Evolutionary conservation across 1,140 invertebrate species (phyloP).

Genomic region (Aphidius gifuensis): DNA sequence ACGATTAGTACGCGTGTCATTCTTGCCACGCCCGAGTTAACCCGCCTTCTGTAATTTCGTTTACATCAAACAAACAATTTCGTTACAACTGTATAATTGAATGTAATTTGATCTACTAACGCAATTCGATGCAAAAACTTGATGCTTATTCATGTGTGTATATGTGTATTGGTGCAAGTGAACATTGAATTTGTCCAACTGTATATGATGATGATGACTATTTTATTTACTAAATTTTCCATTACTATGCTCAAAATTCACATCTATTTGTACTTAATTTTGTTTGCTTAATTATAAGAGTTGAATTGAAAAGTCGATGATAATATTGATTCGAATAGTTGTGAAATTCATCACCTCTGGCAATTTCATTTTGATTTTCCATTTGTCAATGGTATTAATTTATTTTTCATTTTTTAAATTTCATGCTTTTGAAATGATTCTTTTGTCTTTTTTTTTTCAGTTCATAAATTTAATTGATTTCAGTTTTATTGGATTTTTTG

Average conservation of each 20-base stretch:
- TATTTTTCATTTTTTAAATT: not conserved
- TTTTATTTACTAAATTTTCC: too few species aligned
- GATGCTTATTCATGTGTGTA: not conserved
- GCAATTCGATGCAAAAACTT: constrained; percentile 35
- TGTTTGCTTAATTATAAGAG: too few species aligned
- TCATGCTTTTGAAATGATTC: constrained; percentile 26
- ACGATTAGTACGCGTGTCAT: constrained; percentile 14
- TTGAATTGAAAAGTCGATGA: too few species aligned
- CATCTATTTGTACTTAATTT: too few species aligned
- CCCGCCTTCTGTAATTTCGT: constrained; percentile 29
- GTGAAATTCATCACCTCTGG: too few species aligned
- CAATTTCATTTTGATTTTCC: too few species aligned
- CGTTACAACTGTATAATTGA: constrained; percentile 38
- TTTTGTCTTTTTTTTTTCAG: constrained; percentile 46
- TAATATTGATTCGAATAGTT: too few species aligned
- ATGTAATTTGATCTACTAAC: constrained; percentile 41
- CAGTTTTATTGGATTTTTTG: constrained; percentile 48
- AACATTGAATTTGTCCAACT: too few species aligned
- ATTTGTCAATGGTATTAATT: not conserved
- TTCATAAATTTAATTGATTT: constrained; percentile 53
- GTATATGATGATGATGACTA: too few species aligned
- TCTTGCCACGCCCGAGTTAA: constrained; percentile 15
- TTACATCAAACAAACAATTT: constrained; percentile 38
- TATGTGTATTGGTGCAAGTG: not conserved
- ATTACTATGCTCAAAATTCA: too few species aligned